Base-by-base conservation (phyloP, 2,888 invertebrate genomes). In the Cistogaster globosa region DNA sequence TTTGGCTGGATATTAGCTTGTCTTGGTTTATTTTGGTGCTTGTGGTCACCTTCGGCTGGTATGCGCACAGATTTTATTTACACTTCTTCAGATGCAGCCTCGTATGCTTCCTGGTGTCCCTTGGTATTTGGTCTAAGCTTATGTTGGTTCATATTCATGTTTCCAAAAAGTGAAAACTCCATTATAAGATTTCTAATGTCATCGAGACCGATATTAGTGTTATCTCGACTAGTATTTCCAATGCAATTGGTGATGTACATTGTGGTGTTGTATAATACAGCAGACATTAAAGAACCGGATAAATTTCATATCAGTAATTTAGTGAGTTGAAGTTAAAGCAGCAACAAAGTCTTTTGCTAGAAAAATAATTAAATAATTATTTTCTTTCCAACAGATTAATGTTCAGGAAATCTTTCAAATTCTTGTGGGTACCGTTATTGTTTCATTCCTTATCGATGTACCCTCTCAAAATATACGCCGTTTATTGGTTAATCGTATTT, bases 181-280 rank as follows among this genome's bases (percentile, higher is more conserved):
- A n/a, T 89, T n/a, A 63, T 90, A 14, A 84, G 88, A 65, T 86
- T 81, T 65, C 87, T 95, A 8, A 92, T 95, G 0, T 93, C 94
- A 87, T 94, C 93, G 65, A 93, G 94, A 20, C 94, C 94, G 16
- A 89, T 96, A 86, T 91, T 94, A 9, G 89, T 96, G 79, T 93
- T 96, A 85, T 96, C 95, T 87, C 94, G 94, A 55, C 93, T 96
- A 38, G 95, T 95, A 1, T 95, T 95, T 87, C 94, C 95, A 0
- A 92, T 96, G 78, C 96, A 95, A 87, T 93, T 96, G 45, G 93
- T 94, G 45, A 95, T 95, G 90, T 96, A 95, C 88, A 93, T 95
- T 22, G 94, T 96, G 62, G 95, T 95, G 88, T 94, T 96, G 83
- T 95, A 95, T 86, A 94, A 94, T 68, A 94, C 95, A 26, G 96